These are phyloP conservation scores for Hermaeophaga mercurialis DNA, from an alignment of 2,888 invertebrate species.

Conservation along the genomic window DNA sequence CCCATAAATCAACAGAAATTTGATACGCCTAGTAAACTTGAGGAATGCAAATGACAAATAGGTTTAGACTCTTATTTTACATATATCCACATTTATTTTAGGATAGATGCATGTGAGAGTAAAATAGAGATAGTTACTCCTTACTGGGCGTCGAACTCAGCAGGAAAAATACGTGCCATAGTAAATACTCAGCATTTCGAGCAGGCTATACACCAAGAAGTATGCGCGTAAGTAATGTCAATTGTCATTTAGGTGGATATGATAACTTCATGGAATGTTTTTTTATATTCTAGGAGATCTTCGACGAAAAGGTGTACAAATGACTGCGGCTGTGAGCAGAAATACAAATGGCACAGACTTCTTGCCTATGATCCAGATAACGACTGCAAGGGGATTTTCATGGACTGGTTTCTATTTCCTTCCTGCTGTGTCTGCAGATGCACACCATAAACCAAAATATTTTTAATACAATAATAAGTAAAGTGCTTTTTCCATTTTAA, in stretches of 20 bases:
- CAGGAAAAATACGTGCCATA: conserved; percentile 87
- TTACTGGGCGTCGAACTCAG: conserved; percentile 93
- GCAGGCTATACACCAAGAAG: conserved; percentile 93
- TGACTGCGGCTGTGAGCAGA: conserved; percentile 90
- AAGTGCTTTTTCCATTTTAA: too few relatives aligned
- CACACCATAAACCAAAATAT: conserved; percentile 44
- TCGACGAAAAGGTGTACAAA: conserved; percentile 81
- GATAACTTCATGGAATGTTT: too few relatives aligned
- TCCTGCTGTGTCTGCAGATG: conserved; percentile 88
- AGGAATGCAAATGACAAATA: too few relatives aligned
- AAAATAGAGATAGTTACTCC: conserved; percentile 92
- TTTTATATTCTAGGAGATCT: conserved; percentile 74
- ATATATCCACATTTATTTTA: too few relatives aligned
- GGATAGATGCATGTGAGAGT: conserved; percentile 88
- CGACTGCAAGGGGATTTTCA: conserved; percentile 91
- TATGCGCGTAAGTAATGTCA: conserved; percentile 79
- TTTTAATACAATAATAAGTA: too few relatives aligned
- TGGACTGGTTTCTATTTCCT: conserved; percentile 94
- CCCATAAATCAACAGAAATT: too few relatives aligned
- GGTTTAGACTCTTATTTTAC: too few relatives aligned
- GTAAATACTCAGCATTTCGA: conserved; percentile 95
- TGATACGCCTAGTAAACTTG: too few relatives aligned
- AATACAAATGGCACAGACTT: conserved; percentile 85
- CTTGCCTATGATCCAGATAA: conserved; percentile 91
- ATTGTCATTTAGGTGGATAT: too few relatives aligned